These are phyloP conservation scores for Centropus unirufus DNA, from an alignment of 2,113 vertebrate genomes.

Conservation along the genomic window DNA sequence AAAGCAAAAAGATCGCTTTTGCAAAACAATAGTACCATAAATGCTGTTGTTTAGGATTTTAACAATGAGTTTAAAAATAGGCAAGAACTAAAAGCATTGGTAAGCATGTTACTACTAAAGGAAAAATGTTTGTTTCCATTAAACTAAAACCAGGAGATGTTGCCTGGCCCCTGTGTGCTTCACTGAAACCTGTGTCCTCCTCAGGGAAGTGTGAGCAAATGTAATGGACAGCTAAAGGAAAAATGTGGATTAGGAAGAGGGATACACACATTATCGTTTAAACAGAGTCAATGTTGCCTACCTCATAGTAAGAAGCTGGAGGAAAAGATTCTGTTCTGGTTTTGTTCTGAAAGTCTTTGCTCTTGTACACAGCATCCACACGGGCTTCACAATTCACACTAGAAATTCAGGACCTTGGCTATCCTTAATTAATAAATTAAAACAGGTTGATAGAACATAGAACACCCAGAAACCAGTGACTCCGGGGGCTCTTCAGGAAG, in stretches of 20 bases:
- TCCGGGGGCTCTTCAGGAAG: background rate
- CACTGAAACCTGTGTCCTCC: background rate
- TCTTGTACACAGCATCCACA: background rate
- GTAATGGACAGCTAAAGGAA: background rate
- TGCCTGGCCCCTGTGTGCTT: background rate
- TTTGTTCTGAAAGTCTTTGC: background rate
- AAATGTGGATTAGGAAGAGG: background rate
- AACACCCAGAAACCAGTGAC: background rate
- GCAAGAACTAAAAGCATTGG: background rate
- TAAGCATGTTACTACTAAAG: background rate
- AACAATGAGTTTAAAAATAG: background rate
- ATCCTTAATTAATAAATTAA: background rate
- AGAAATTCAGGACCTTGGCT: background rate
- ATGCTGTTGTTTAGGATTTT: background rate
- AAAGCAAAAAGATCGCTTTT: background rate
- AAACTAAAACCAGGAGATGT: background rate
- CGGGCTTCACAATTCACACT: background rate
- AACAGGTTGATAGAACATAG: background rate
- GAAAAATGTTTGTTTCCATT: background rate
- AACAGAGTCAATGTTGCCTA: background rate
- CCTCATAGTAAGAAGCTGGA: background rate
- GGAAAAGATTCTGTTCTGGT: background rate
- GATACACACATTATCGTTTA: background rate
- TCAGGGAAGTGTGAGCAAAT: background rate
- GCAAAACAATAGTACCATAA: background rate